Conservation (phyloP, 2,888 invertebrate genomes). For the Volucella zonaria region DNA sequence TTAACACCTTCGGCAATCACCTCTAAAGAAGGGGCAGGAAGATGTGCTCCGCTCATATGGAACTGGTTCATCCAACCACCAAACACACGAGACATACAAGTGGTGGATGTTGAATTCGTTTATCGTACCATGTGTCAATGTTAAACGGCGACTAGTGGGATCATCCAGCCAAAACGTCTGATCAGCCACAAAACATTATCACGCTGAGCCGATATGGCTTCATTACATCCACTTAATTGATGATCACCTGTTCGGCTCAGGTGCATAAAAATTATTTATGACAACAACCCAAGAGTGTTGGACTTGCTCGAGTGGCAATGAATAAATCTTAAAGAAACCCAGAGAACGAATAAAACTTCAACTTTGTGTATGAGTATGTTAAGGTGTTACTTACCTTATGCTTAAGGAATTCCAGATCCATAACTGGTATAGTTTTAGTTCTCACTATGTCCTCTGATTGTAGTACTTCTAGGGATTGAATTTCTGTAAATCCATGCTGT, state of each 20-base stretch:
- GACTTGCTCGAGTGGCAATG: slow-evolving; percentile 48
- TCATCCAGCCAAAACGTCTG: slow-evolving; percentile 28
- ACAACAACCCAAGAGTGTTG: slow-evolving; percentile 52
- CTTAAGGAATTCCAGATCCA: slow-evolving; percentile 88
- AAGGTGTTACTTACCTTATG: slow-evolving; percentile 83
- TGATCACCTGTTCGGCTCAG: slow-evolving; percentile 68
- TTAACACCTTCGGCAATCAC: slow-evolving; percentile 67
- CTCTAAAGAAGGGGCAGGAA: slow-evolving; percentile 52
- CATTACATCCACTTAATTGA: slow-evolving; percentile 74
- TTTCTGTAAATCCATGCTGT: slow-evolving; percentile 90
- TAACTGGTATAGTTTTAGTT: slow-evolving; percentile 86
- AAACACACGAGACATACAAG: slow-evolving; percentile 22
- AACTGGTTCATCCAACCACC: slow-evolving; percentile 64
- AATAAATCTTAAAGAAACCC: slow-evolving; percentile 24
- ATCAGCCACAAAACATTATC: slow-evolving; percentile 69
- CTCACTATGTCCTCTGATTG: slow-evolving; percentile 90
- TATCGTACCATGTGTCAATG: slow-evolving; percentile 70
- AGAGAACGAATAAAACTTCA: neutral
- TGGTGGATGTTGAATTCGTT: slow-evolving; percentile 56
- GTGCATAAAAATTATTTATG: slow-evolving; percentile 69
- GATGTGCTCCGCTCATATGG: slow-evolving; percentile 14
- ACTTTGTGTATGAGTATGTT: neutral
- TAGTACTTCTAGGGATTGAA: slow-evolving; percentile 93
- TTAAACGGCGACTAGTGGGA: slow-evolving; percentile 48
- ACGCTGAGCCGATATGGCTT: slow-evolving; percentile 74